Base-by-base conservation (phyloP, 2,888 invertebrate species). In the Aspidiotus rigidus region DNA sequence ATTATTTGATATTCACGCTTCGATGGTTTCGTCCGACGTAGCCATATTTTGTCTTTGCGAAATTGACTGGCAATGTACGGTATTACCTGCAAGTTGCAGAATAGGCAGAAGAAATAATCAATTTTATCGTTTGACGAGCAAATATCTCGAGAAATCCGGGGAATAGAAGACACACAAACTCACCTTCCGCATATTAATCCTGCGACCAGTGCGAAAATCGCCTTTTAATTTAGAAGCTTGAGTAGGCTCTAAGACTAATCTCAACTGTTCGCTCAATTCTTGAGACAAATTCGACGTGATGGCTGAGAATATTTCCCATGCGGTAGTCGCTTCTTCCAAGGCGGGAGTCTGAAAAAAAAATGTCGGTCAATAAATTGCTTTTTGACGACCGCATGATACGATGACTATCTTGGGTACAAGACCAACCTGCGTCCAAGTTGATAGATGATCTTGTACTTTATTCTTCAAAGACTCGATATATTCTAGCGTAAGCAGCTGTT, bases 1-100 rank as follows among this genome's bases (percentile, higher is more conserved):
- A 95, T 86, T 62, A 98, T 93, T 78, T 96, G 96, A 79, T 99
- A 99, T 74, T 98, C 90, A 62, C 99, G 83, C 76, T 94, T 93
- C 0, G 93, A 93, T 0, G 96, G 95, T 78, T 94, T 94, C 0
- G 94, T 97, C 69, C 99, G 82, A 13, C 98, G 83, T 75, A 99
- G 77, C 99, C 99, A 99, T 76, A 99, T 99, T 78, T 97, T 96
- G 78, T 99, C 98, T 78, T 99, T 99, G 59, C 98, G 85, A 80
- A 97, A 99, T 79, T 98, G 92, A 72, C 97, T 97, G 16, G 99
- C 99, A 74, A 99, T 95, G 81, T 99, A 99, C 0, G 98, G 93
- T 76, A 99, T 96, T 69, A 99, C 90, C 77, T 84, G 79, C 8
- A 44, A 55, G 54, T 16, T 28, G 28, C 28, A 1, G 28, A 28